Conservation (phyloP, 2,888 invertebrate species). For the Ophion ellenae region DNA sequence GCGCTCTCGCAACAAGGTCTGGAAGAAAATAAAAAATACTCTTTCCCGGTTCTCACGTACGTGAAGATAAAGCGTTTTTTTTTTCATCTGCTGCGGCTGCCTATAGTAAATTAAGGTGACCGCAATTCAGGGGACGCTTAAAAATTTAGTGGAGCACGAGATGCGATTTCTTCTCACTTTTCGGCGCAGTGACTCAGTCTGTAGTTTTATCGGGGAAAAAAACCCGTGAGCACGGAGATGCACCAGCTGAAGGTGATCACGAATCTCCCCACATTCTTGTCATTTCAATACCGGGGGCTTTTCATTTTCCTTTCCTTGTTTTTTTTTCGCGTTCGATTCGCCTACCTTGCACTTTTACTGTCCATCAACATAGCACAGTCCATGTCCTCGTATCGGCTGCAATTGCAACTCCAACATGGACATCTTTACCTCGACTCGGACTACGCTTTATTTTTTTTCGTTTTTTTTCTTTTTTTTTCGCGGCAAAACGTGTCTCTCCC, state of each 20-base stretch:
- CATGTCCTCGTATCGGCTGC: slow-evolving; percentile 27
- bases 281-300: slow-evolving; percentile 60
- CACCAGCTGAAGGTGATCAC: slow-evolving; percentile 71
- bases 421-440: slow-evolving; percentile 42
- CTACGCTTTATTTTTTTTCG: slow-evolving; percentile 13
- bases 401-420: slow-evolving; percentile 48
- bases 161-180: slow-evolving; percentile 16
- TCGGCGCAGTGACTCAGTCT: slow-evolving; percentile 69
- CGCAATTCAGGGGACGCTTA: background rate
- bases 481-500: background rate
- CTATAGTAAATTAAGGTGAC: background rate
- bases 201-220: slow-evolving; percentile 76
- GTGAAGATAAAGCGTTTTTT: no score
- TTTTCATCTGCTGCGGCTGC: background rate
- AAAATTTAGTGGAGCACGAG: slow-evolving; percentile 1
- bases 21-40: no score
- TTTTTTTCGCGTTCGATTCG: slow-evolving; percentile 69
- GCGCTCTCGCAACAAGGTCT: no score
- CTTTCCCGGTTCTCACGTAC: no score
- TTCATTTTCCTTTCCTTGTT: slow-evolving; percentile 64
- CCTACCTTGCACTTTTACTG: slow-evolving; percentile 54
- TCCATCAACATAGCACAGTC: slow-evolving; percentile 35
- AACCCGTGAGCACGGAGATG: slow-evolving; percentile 71
- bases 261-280: slow-evolving; percentile 67
- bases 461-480: slow-evolving; percentile 11